Percentiles rank a stretch among this genome's conserved stretches.
phyloP scores from a whole-genome alignment of 2,113 vertebrate species.

The Antigone vipio region DNA sequence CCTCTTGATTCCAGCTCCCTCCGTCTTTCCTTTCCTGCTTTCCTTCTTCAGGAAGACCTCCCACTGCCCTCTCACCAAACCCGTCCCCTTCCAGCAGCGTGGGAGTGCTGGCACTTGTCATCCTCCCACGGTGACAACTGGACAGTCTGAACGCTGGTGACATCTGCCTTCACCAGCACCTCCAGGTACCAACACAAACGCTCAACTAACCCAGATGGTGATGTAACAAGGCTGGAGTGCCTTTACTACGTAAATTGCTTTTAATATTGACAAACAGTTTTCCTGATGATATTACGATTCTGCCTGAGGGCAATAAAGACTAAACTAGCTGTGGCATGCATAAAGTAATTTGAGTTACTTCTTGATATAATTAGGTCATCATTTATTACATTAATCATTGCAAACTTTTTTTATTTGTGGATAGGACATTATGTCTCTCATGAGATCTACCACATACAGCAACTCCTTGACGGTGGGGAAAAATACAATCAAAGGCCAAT shows the following conservation, averaged over 20 bases:
- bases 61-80: not conserved
- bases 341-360: slow-evolving; percentile 2
- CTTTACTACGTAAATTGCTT: slow-evolving; percentile 57
- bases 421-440: not conserved
- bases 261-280: slow-evolving; percentile 65
- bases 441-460: not conserved
- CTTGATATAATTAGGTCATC: slow-evolving; percentile 39
- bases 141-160: not conserved
- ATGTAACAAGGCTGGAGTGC: slow-evolving; percentile 17
- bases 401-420: not conserved
- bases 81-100: not conserved
- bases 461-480: not conserved
- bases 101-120: not conserved
- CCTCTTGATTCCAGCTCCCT: not conserved
- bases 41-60: not conserved
- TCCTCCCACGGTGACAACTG: not conserved
- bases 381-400: slow-evolving; percentile 27
- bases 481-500: not conserved
- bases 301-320: slow-evolving; percentile 57
- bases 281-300: slow-evolving; percentile 55
- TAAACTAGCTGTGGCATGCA: slow-evolving; percentile 38
- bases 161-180: not conserved
- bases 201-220: slow-evolving; percentile 22
- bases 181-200: not conserved
- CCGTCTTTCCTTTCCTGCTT: not conserved